Evolutionary conservation across 2,888 invertebrate species (phyloP), one percentile per base, ranked within the genome.

Genomic region (Mactromeris polynyma): DNA sequence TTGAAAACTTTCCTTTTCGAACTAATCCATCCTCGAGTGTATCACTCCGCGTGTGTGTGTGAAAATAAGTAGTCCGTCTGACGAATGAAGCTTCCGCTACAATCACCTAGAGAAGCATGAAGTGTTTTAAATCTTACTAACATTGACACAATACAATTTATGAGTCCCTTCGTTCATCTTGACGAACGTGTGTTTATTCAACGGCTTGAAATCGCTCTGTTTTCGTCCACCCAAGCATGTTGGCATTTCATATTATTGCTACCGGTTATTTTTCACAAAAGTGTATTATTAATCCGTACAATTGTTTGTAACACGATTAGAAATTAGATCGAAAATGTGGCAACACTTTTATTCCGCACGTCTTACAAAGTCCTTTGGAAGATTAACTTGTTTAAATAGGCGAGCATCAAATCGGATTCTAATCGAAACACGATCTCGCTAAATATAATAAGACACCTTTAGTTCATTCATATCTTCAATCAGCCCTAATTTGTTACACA

Each of bases 1-100:
- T 77, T 77, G 38, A 36, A 36, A n/a, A 42, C 46, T 79, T 42
- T 79, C 40, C 36, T 14, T 42, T 2, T 26, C 21, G 14, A 26
- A 26, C 42, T 79, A 79, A 79, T 79, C 40, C 26, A 79, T 46
- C 46, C 26, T 46, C 17, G 79, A 31, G 33, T 33, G 33, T 73
- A 73, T 33, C 36, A 33, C 6, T 73, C 73, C 73, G 73, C 73
- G 73, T 17, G 73, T 73, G n/a, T n/a, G 36, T 73, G 33, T 73
- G 73, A 73, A 73, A n/a, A 73, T 19, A 73, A 73, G 73, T 73
- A 73, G 73, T 73, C 73, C 73, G 58, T 26, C 21, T 58, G 21
- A 26, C 58, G 73, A 33, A 17, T 17, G 6, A 73, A 73, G 73
- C 73, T 73, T 73, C 73, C 73, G 73, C 19, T 73, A 36, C 33